Evolutionary conservation across 2,797 vertebrate species (phyloP).

Genomic region (Hypotaenidia philippensis): DNA sequence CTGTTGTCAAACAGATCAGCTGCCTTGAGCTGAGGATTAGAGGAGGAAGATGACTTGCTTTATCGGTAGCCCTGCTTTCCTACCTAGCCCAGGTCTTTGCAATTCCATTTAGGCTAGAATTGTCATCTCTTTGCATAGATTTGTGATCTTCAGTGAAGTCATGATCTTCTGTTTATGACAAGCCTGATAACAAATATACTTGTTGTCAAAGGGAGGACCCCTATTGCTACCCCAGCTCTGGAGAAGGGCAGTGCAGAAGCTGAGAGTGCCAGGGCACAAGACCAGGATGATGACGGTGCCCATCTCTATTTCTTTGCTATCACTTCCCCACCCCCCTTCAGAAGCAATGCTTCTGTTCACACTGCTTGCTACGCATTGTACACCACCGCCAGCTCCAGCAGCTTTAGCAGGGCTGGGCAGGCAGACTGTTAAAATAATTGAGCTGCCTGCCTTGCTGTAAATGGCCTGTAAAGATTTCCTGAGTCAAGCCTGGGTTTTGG

Average conservation of each 20-base stretch:
- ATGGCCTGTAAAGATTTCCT: background rate
- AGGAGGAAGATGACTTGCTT: background rate
- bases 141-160: background rate
- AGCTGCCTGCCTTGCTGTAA: background rate
- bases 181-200: background rate
- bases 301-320: background rate
- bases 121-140: background rate
- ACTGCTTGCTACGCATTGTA: background rate
- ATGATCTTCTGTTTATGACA: background rate
- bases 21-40: background rate
- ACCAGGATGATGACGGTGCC: background rate
- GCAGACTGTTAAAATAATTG: background rate
- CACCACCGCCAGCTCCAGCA: background rate
- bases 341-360: background rate
- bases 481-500: background rate
- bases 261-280: background rate
- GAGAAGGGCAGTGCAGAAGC: background rate
- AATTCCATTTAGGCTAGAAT: background rate
- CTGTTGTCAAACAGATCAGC: background rate
- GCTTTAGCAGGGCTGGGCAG: background rate
- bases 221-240: background rate
- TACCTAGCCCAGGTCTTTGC: background rate
- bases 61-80: background rate
- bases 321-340: fast-evolving
- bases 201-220: background rate